Conservation (phyloP, 2,797 vertebrate species). For the Artibeus lituratus region DNA sequence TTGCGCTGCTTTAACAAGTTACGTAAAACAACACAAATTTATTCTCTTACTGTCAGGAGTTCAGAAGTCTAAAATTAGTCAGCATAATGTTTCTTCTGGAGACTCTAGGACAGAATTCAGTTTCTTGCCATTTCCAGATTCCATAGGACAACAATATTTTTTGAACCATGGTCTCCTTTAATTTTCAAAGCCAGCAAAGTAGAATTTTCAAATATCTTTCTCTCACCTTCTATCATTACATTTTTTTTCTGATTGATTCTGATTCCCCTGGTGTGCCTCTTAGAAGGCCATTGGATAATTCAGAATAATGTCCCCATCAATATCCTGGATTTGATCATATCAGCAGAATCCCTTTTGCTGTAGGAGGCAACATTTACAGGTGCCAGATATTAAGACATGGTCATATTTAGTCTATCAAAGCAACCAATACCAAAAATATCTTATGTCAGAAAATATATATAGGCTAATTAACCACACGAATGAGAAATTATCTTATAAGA, state of each 20-base stretch:
- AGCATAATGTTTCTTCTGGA: background rate
- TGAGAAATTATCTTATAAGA: background rate
- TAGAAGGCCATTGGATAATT: background rate
- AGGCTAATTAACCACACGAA: background rate
- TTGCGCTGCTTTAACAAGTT: background rate
- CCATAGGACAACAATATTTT: background rate
- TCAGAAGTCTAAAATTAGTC: background rate
- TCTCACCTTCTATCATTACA: background rate
- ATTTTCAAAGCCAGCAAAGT: background rate
- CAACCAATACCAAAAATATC: background rate
- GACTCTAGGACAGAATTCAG: background rate
- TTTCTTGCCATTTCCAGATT: background rate
- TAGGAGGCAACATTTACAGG: background rate
- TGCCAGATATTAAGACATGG: background rate
- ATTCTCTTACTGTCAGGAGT: background rate
- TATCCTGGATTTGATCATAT: background rate
- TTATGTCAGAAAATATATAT: background rate
- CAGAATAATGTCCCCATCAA: background rate
- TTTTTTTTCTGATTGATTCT: background rate
- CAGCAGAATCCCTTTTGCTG: background rate
- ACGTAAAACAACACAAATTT: background rate
- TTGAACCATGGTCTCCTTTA: background rate
- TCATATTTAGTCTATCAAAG: background rate
- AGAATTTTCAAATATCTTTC: background rate
- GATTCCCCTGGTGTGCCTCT: background rate